These are phyloP conservation scores for Meganola albula DNA, from an alignment of 2,888 invertebrate species.

Conservation along the genomic window DNA sequence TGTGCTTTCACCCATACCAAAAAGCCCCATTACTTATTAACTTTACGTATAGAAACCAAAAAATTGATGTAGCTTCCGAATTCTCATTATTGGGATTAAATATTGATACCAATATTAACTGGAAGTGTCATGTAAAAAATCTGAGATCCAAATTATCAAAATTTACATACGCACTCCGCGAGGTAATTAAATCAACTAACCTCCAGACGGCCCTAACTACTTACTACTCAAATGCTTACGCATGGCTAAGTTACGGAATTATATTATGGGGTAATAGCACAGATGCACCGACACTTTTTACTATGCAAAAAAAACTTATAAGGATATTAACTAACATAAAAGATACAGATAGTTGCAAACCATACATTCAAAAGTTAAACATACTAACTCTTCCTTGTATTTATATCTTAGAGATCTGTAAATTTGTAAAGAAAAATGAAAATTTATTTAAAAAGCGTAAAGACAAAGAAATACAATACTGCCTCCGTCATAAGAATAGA, in stretches of 20 bases:
- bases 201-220: background rate
- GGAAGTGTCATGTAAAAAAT: slow-evolving; percentile 1
- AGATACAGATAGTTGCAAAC: background rate
- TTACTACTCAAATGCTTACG: slow-evolving; percentile 1
- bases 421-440: too few relatives aligned
- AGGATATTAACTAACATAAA: slow-evolving; percentile 1
- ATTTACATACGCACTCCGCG: background rate
- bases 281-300: background rate
- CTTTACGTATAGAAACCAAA: background rate
- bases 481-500: too few relatives aligned
- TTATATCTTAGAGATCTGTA: background rate
- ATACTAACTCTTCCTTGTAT: too few relatives aligned
- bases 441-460: too few relatives aligned
- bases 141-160: background rate
- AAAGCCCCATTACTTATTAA: background rate
- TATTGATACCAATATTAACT: background rate
- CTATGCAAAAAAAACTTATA: slow-evolving; percentile 4
- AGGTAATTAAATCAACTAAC: background rate
- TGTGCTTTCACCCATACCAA: background rate
- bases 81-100: background rate
- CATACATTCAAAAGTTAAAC: background rate
- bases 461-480: too few relatives aligned
- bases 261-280: background rate
- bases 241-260: slow-evolving; percentile 1
- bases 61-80: background rate